Evolutionary conservation across 2,113 vertebrate genomes (phyloP).

Genomic region (Procavia capensis): DNA sequence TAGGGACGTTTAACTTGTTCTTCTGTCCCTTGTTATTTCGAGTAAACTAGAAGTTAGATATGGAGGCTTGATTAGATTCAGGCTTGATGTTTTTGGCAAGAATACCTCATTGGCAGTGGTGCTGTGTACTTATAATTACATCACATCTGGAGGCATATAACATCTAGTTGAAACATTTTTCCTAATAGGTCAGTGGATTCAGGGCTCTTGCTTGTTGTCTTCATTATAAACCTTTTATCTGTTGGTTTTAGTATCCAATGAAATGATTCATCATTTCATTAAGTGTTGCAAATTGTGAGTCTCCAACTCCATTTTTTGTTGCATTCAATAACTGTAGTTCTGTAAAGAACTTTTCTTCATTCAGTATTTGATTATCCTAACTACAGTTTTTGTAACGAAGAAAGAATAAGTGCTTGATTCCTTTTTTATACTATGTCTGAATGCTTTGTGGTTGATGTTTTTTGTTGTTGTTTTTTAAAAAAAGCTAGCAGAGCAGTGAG

Average conservation of each 20-base stretch:
- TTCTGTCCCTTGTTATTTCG: slow-evolving; percentile 31
- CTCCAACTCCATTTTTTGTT: slow-evolving; percentile 40
- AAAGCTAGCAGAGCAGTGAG: neutral
- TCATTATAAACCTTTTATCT: slow-evolving; percentile 15
- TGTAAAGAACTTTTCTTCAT: slow-evolving; percentile 21
- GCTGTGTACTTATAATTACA: neutral
- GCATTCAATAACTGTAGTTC: slow-evolving; percentile 41
- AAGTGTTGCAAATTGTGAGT: neutral
- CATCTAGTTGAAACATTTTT: neutral
- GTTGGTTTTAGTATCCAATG: neutral
- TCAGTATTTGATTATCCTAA: slow-evolving; percentile 28
- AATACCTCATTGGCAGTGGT: neutral
- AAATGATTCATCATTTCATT: slow-evolving; percentile 38
- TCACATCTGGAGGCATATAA: neutral
- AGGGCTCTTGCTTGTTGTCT: neutral
- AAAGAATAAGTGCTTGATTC: slow-evolving; percentile 4
- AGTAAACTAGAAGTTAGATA: slow-evolving; percentile 20
- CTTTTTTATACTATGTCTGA: slow-evolving; percentile 8
- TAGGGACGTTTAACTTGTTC: slow-evolving; percentile 26
- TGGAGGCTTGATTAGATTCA: neutral
- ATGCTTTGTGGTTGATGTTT: neutral
- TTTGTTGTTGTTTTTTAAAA: no score
- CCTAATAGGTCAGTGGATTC: neutral
- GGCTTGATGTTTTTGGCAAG: slow-evolving; percentile 4
- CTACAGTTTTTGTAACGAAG: neutral